A percentile compares a stretch with the other conserved stretches of the same genome.
These are phyloP conservation scores for Rhinolophus ferrumequinum DNA, from an alignment of 2,113 vertebrate species.

Conservation along the genomic window DNA sequence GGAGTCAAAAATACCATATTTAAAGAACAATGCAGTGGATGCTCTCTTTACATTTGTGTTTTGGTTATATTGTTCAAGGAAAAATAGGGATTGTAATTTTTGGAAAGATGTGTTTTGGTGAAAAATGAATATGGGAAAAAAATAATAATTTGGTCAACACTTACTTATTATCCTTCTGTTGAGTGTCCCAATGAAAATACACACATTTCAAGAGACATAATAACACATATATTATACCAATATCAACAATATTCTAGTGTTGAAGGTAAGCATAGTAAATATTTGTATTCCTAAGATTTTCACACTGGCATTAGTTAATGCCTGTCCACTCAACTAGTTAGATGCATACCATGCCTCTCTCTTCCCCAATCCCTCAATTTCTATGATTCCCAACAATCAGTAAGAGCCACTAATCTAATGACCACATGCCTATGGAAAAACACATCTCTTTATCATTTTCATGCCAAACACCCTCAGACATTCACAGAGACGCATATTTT, in stretches of 20 bases:
- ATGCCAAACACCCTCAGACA: not conserved
- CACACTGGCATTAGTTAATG: not conserved
- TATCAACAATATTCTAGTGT: not conserved
- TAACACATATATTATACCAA: not conserved
- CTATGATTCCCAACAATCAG: not conserved
- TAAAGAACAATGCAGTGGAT: not conserved
- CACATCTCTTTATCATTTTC: not conserved
- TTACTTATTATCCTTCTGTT: not conserved
- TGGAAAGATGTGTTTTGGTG: not conserved
- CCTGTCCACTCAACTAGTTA: not conserved
- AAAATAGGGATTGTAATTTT: not conserved
- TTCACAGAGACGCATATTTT: not conserved
- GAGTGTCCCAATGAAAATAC: not conserved
- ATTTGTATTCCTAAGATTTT: not conserved
- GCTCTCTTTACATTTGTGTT: not conserved
- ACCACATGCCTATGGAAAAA: not conserved
- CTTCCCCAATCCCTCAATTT: not conserved
- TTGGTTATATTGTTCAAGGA: not conserved
- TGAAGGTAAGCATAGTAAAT: not conserved
- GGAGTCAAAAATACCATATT: not conserved
- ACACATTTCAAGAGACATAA: not conserved
- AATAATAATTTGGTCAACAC: not conserved
- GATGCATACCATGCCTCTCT: rapidly evolving
- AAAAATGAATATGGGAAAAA: not conserved
- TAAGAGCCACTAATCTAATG: not conserved